Evolutionary conservation across 2,113 vertebrate genomes (phyloP).

Genomic region (Copsychus sechellarum): DNA sequence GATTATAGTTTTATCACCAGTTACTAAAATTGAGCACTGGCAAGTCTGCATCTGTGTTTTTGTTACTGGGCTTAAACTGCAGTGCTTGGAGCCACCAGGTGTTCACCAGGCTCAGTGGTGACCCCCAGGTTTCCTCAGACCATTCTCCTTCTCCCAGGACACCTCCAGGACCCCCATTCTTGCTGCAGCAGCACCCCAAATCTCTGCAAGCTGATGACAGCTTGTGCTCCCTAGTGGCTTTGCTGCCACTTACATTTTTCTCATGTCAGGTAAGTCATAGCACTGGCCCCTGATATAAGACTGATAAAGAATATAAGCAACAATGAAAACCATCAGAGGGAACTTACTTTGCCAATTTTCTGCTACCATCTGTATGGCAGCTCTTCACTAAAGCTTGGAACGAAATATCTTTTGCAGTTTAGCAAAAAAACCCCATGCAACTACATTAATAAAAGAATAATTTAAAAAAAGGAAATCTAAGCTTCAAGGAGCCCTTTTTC

Average conservation of each 20-base stretch:
- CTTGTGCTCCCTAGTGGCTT: rapidly evolving
- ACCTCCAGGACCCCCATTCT: background rate
- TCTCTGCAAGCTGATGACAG: rapidly evolving
- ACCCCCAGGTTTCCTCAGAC: background rate
- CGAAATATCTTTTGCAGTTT: background rate
- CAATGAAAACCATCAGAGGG: background rate
- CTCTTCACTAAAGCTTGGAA: background rate
- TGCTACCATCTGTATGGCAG: background rate
- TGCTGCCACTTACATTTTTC: background rate
- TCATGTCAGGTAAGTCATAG: background rate
- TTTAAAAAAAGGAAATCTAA: background rate
- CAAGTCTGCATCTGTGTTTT: background rate
- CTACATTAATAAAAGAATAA: rapidly evolving
- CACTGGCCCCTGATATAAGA: background rate
- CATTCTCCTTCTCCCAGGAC: background rate
- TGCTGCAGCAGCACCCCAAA: rapidly evolving
- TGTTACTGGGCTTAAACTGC: background rate
- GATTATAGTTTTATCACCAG: background rate
- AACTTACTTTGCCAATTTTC: background rate
- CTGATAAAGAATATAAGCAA: background rate
- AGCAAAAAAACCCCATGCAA: background rate
- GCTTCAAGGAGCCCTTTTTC: background rate
- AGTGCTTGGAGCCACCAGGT: background rate
- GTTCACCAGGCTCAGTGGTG: background rate
- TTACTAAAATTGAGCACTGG: background rate